Conservation (phyloP, 2,797 vertebrate genomes). For the Acanthurus leucopareius region DNA sequence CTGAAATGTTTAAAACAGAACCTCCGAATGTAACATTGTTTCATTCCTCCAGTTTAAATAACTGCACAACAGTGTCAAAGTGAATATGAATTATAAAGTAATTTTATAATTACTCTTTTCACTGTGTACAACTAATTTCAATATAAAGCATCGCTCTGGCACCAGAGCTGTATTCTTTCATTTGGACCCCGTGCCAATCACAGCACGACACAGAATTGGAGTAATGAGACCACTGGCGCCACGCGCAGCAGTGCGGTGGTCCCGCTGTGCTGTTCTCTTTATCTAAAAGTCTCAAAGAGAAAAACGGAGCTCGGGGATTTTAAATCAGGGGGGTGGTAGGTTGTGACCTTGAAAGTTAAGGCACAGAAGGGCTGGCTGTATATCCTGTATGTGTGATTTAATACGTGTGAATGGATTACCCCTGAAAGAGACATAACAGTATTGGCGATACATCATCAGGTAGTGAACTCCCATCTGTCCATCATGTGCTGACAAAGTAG, state of each 20-base stretch:
- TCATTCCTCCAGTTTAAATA: conserved; percentile 33
- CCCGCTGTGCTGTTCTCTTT: conserved; percentile 71
- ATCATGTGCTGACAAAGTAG: conserved; percentile 57
- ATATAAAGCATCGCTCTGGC: conserved; percentile 14
- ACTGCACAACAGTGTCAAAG: conserved; percentile 11
- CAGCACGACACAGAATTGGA: conserved; percentile 63
- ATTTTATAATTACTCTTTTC: conserved; percentile 9
- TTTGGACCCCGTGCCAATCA: conserved; percentile 59
- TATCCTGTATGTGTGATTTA: conserved; percentile 25
- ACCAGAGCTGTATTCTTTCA: conserved; percentile 46
- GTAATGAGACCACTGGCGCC: conserved; percentile 63
- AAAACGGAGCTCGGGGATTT: conserved; percentile 60
- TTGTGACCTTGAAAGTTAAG: conserved; percentile 67
- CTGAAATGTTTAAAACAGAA: too few relatives aligned
- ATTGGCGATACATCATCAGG: conserved; percentile 46
- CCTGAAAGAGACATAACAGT: conserved; percentile 48
- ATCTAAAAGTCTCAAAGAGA: conserved; percentile 55
- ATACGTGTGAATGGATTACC: conserved; percentile 15
- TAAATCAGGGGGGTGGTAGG: conserved; percentile 43
- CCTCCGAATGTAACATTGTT: conserved; percentile 4
- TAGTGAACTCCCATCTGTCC: conserved; percentile 49
- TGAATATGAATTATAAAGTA: conserved; percentile 8
- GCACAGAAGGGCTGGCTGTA: conserved; percentile 8
- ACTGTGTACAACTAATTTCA: conserved; percentile 22
- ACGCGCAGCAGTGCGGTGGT: conserved; percentile 16